Conservation (phyloP, 2,888 invertebrate species). For the Cataglyphis altisquamis region DNA sequence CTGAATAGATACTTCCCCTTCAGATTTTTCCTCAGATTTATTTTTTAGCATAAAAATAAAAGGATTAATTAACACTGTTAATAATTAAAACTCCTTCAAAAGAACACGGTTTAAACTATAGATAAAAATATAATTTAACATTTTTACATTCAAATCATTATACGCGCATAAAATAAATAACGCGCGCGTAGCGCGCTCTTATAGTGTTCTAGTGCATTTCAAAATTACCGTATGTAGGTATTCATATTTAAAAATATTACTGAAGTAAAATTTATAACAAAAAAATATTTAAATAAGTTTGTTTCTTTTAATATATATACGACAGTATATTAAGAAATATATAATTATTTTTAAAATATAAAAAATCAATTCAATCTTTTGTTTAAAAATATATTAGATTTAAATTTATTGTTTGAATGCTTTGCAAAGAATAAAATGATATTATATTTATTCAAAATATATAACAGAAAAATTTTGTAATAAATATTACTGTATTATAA, state of each 20-base stretch:
- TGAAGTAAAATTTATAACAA: not conserved
- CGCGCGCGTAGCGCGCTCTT: no score
- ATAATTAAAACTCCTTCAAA: no score
- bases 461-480: not conserved
- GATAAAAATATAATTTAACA: no score
- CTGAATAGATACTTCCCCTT: no score
- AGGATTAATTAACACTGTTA: no score
- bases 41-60: no score
- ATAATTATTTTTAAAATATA: not conserved
- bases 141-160: no score
- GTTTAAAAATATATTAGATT: not conserved
- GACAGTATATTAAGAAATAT: not conserved
- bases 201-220: not conserved
- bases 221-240: not conserved
- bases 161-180: no score
- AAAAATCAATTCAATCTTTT: not conserved
- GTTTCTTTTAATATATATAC: not conserved
- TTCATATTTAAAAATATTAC: not conserved
- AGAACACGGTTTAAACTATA: no score
- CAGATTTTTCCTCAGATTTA: no score
- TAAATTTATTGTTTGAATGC: conserved; percentile 4
- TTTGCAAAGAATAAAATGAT: not conserved
- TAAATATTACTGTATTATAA: not conserved
- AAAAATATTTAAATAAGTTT: not conserved
- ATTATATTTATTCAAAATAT: not conserved